Conservation (phyloP, 2,113 vertebrate genomes). For the Crotalus helleri region DNA sequence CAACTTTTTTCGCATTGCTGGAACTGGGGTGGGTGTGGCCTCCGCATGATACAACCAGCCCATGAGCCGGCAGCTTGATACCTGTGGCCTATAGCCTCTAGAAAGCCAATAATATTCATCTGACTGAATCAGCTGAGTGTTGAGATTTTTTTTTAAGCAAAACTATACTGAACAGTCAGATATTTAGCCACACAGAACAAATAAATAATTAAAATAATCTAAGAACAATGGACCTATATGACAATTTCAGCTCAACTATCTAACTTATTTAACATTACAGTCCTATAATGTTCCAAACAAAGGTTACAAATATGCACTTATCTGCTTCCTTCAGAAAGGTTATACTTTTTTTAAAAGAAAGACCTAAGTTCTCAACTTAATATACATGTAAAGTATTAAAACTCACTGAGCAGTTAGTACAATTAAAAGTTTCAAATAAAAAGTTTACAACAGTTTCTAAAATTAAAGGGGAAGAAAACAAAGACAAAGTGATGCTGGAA, state of each 20-base stretch:
- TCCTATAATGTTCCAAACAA: not conserved
- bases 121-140: slow-evolving; percentile 21
- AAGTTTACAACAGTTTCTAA: not conserved
- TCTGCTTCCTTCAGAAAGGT: not conserved
- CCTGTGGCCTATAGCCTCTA: not conserved
- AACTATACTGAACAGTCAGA: slow-evolving; percentile 38
- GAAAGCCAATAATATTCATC: not conserved
- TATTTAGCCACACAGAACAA: slow-evolving; percentile 28
- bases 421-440: not conserved
- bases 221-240: not conserved
- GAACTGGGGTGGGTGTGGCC: too few relatives aligned
- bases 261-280: not conserved
- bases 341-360: not conserved
- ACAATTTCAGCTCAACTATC: not conserved
- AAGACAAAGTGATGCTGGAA: not conserved
- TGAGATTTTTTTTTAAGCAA: slow-evolving; percentile 17
- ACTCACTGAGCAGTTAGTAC: not conserved
- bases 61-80: too few relatives aligned
- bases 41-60: too few relatives aligned
- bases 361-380: not conserved
- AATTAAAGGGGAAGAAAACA: not conserved
- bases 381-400: not conserved
- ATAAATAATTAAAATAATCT: slow-evolving; percentile 1
- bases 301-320: not conserved
- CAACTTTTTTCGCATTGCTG: too few relatives aligned